These are phyloP conservation scores for Empidonax alnorum DNA, from an alignment of 2,113 vertebrate species.

Conservation along the genomic window DNA sequence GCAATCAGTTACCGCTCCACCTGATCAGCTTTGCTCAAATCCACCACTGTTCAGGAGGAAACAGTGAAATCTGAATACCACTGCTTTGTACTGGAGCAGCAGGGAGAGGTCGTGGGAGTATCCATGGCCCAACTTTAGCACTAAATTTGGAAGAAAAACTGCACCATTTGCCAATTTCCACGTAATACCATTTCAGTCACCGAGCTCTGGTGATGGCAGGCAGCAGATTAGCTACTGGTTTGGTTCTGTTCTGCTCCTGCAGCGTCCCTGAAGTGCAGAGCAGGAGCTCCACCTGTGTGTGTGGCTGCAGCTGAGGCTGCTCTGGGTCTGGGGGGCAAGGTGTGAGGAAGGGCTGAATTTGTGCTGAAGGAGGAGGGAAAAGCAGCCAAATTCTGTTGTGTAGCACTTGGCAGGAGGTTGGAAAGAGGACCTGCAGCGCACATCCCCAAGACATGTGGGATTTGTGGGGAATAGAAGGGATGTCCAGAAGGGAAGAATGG, in stretches of 20 bases:
- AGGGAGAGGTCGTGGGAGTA: not conserved
- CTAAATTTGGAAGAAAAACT: not conserved
- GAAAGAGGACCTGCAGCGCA: not conserved
- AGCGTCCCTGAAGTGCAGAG: not conserved
- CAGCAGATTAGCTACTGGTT: not conserved
- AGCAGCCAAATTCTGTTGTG: not conserved
- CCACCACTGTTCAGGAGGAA: not conserved
- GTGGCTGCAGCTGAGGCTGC: not conserved
- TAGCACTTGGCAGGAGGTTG: not conserved
- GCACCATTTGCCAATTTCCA: not conserved
- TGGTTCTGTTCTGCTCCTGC: not conserved
- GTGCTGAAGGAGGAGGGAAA: not conserved
- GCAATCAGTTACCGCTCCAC: not conserved
- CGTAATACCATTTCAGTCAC: not conserved
- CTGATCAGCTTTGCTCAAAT: not conserved
- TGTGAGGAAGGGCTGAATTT: not conserved
- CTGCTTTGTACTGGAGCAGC: not conserved
- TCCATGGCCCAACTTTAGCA: not conserved
- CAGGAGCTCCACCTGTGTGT: slow-evolving; percentile 44
- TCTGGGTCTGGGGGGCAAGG: not conserved
- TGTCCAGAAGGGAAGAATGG: not conserved
- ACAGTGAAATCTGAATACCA: not conserved
- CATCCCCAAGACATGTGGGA: rapidly evolving
- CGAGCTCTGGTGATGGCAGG: not conserved
- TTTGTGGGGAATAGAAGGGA: not conserved